phyloP scores from a whole-genome alignment of 2,888 invertebrate genomes.

The Noctua janthina region DNA sequence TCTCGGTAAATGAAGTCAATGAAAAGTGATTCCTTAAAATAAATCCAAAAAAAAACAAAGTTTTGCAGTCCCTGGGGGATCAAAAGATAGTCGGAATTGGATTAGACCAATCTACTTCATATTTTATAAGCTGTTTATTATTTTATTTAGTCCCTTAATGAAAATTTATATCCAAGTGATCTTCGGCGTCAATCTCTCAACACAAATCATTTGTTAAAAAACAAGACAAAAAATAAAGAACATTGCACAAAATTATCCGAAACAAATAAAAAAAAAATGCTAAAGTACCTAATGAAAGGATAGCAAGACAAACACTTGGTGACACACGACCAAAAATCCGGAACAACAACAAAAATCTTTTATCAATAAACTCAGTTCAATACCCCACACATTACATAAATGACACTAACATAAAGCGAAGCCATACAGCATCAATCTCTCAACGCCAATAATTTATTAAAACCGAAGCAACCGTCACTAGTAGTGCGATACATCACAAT shows the following conservation, averaged over 20 bases:
- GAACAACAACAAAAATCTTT: slow-evolving; percentile 1
- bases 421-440: slow-evolving; percentile 53
- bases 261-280: not conserved
- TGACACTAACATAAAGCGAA: slow-evolving; percentile 25
- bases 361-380: slow-evolving; percentile 29
- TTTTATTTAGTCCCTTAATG: not conserved
- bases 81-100: slow-evolving; percentile 12
- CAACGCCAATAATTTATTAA: slow-evolving; percentile 63
- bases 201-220: not conserved
- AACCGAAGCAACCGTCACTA: slow-evolving; percentile 30
- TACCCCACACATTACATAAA: slow-evolving; percentile 33
- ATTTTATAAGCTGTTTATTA: slow-evolving; percentile 16
- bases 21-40: not conserved
- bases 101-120: slow-evolving; percentile 27
- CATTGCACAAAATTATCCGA: not conserved
- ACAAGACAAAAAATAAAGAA: not conserved
- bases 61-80: not conserved
- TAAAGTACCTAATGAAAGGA: not conserved
- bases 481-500: slow-evolving; percentile 60
- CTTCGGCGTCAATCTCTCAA: not conserved
- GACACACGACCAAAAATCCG: not conserved
- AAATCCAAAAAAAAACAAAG: not conserved
- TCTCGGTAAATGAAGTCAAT: not conserved
- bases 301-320: not conserved
- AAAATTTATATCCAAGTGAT: not conserved